Percentiles rank a stretch among this genome's conserved stretches.
phyloP scores from a whole-genome alignment of 2,797 vertebrate species.

The Pelodytes ibericus region DNA sequence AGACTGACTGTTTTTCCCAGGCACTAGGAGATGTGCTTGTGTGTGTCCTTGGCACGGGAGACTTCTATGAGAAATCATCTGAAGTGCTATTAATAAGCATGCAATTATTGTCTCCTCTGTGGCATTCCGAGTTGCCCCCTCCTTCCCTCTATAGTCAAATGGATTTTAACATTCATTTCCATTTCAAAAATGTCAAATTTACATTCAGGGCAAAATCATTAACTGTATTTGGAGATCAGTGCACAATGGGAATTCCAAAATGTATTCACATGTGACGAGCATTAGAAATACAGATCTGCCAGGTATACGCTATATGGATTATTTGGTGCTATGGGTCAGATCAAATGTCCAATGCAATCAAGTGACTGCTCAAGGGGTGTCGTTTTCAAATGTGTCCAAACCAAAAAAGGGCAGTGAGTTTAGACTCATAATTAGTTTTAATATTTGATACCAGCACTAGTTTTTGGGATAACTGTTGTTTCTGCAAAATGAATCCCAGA shows the following conservation, averaged over 20 bases:
- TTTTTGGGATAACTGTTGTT: too few species aligned
- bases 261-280: background rate
- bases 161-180: constrained; percentile 22
- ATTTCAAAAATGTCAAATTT: constrained; percentile 35
- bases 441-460: too few species aligned
- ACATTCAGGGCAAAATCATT: constrained; percentile 28
- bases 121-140: background rate
- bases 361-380: too few species aligned
- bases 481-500: too few species aligned
- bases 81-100: constrained; percentile 8
- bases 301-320: background rate
- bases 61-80: background rate
- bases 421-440: too few species aligned
- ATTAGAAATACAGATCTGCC: background rate
- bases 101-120: background rate
- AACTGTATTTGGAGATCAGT: background rate
- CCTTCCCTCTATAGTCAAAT: background rate
- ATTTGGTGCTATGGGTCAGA: too few species aligned
- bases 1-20: background rate
- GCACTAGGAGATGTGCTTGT: background rate
- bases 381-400: too few species aligned
- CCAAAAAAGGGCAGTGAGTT: too few species aligned
- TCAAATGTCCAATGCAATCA: too few species aligned
- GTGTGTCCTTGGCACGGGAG: background rate
- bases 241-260: background rate